Percentiles rank a stretch among this genome's conserved stretches.
phyloP scores from a whole-genome alignment of 2,113 vertebrate genomes.

The Elephantulus edwardii region DNA sequence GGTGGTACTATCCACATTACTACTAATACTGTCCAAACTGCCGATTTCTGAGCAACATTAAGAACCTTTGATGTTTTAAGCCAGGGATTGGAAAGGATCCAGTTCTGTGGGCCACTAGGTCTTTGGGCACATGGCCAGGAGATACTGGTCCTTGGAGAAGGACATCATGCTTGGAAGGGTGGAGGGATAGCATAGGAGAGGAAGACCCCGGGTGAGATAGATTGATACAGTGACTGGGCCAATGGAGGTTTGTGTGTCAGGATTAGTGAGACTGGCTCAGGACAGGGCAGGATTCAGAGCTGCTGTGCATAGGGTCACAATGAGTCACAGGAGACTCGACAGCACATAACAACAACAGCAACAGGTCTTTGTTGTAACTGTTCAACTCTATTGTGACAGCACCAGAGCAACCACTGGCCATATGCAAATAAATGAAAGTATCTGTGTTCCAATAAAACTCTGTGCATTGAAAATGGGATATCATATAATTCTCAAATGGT shows the following conservation, averaged over 20 bases:
- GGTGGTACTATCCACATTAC: background rate
- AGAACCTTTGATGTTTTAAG: background rate
- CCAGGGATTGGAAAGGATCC: background rate
- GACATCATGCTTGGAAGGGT: too few relatives aligned
- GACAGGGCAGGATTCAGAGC: too few relatives aligned
- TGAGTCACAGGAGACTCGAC: too few relatives aligned
- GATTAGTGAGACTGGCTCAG: too few relatives aligned
- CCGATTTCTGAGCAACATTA: background rate
- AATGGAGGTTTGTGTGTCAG: too few relatives aligned
- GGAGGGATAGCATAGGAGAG: too few relatives aligned
- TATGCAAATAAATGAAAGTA: background rate
- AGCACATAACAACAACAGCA: too few relatives aligned
- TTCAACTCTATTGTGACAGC: background rate
- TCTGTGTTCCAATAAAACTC: background rate
- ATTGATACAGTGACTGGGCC: too few relatives aligned
- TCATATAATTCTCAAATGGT: background rate
- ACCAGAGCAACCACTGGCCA: background rate
- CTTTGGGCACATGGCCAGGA: too few relatives aligned
- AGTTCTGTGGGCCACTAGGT: background rate
- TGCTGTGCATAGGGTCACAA: too few relatives aligned
- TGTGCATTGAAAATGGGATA: background rate
- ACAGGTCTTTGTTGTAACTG: background rate
- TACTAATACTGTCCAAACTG: background rate
- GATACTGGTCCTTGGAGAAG: too few relatives aligned
- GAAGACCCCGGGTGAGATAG: too few relatives aligned